Base-by-base conservation (phyloP, 2,113 vertebrate genomes). In the Brevimyrus niger region DNA sequence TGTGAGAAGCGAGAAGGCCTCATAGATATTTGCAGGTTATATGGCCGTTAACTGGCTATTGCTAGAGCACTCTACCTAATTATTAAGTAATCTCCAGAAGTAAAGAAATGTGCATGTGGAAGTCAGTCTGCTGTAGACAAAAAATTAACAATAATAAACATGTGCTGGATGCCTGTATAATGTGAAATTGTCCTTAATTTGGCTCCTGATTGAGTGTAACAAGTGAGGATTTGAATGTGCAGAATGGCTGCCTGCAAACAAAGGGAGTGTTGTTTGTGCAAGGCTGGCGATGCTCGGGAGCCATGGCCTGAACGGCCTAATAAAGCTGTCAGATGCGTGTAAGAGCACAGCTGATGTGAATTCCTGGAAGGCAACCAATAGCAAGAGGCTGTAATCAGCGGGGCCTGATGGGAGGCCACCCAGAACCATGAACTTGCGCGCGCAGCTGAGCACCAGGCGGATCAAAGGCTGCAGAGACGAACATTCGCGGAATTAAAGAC, bases 341-440 rank as follows among this genome's bases (percentile, higher is more conserved):
- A 94, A 96, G 95, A 96, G 94, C 94, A 89, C 93, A 94, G 95
- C 94, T 96, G 96, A 97, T 96, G 92, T 95, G 96, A 97, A 95
- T 95, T 95, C 96, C 95, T 95, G 95, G 94, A 96, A 96, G 95
- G 94, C 96, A 95, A 94, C 96, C 92, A 93, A 94, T 96, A 94
- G 95, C 92, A 95, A 88, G 93, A 95, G 93, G 92, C 94, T 95
- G 95, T 95, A 95, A 96, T 97, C 95, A 93, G 95, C 93, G 92
- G 94, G 94, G 95, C 95, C 95, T 97, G 97, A 97, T 95, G 93
- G 95, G 95, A 97, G 98, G 98, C 98, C 98, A 98, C 97, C 97
- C 97, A 96, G 95, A 94, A 94, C 93, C 95, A 93, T 94, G 95
- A 94, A 90, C 92, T 10, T 69, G 61, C 10, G 10, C 27, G 92